Evolutionary conservation across 2,888 invertebrate genomes (phyloP).

Genomic region (Myopa testacea): DNA sequence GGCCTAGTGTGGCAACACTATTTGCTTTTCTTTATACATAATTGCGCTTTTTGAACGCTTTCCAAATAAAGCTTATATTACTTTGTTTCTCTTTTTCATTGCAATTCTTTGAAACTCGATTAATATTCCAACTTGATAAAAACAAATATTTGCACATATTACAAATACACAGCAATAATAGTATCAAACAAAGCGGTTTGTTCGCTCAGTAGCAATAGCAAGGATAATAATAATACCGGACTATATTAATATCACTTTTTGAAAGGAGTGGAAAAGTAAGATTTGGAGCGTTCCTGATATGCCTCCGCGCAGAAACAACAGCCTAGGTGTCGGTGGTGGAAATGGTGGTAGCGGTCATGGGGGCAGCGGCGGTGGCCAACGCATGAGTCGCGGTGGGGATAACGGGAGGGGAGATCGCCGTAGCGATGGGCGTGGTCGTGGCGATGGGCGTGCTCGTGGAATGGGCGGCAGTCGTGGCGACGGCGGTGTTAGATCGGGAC

Average conservation of each 20-base stretch:
- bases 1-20: not conserved
- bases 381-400: constrained; percentile 49
- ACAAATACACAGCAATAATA: constrained; percentile 11
- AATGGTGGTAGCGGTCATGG: constrained; percentile 43
- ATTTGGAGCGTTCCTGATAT: constrained; percentile 30
- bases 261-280: no score
- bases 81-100: constrained; percentile 37
- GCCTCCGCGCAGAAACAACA: constrained; percentile 47
- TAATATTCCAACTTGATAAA: constrained; percentile 27
- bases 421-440: constrained; percentile 44
- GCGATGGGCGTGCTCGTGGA: constrained; percentile 41
- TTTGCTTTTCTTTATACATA: constrained; percentile 7
- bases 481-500: constrained; percentile 57
- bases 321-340: constrained; percentile 42
- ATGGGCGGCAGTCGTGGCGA: constrained; percentile 43
- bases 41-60: constrained; percentile 45
- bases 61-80: constrained; percentile 48
- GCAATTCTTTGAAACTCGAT: constrained; percentile 28
- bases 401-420: constrained; percentile 45
- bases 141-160: constrained; percentile 24
- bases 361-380: constrained; percentile 49
- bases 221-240: no score
- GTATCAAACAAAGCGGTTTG: not conserved
- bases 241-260: no score
- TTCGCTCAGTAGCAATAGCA: not conserved